Evolutionary conservation across 2,113 vertebrate genomes (phyloP), one percentile per base, ranked within the genome.

Genomic region (Lanius collurio): DNA sequence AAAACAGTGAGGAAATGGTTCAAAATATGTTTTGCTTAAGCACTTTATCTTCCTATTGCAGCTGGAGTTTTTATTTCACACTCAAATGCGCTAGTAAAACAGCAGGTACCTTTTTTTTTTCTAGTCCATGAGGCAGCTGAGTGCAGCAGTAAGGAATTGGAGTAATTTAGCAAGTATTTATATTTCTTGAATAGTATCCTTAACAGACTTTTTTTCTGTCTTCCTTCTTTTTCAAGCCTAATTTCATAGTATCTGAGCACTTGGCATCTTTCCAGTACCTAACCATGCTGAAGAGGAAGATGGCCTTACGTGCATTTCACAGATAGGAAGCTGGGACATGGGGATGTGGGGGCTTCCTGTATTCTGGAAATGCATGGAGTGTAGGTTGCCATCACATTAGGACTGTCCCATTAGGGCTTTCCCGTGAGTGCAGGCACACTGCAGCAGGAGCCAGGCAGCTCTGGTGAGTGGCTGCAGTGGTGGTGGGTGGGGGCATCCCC

Each of bases 31-130:
- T 92, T 87, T 87, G 39, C 78, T 82, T 93, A 82, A 84, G 83
- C 37, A 89, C 41, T 95, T 97, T 94, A 94, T 97, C 94, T 94
- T 93, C 19, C 49, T 79, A 42, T 37, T 87, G 74, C 94, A 95
- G 95, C 73, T 93, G 91, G 41, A 76, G 53, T 12, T 84, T 91
- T 95, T 95, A 95, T 87, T 96, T 94, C 84, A 83, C 75, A 69
- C 74, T 94, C 46, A 94, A 68, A 76, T 79, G 69, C 35, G 50
- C 69, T 89, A 82, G 62, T 89, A 87, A 92, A 95, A 87, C 46
- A 82, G 35, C 37, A 87, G 70, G n/a, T 26, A 42, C 26, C 16
- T 63, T 62, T 86, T 77, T 86, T 77, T 70, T 87, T 50, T 15
- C 21, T 77, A 7, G 44, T 37, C 62, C 37, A 37, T 37, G 53